Conservation (phyloP, 2,888 invertebrate species). For the Hypselothyrea guttata region DNA sequence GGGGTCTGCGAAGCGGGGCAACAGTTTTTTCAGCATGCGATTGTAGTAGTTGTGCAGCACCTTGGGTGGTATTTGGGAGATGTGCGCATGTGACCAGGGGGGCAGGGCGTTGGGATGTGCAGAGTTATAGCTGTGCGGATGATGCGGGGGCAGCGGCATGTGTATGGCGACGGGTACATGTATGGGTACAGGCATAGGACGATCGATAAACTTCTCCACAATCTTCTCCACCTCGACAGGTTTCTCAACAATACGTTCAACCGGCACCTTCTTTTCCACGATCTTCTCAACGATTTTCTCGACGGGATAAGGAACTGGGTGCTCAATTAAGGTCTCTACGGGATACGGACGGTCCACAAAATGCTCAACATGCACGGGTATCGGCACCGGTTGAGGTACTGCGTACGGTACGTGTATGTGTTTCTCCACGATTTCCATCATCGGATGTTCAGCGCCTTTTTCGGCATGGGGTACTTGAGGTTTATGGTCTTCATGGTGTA, state of each 20-base stretch:
- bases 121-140: slow-evolving; percentile 34
- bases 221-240: slow-evolving; percentile 83
- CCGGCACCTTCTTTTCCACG: slow-evolving; percentile 83
- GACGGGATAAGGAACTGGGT: slow-evolving; percentile 82
- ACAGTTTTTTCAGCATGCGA: slow-evolving; percentile 76
- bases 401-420: slow-evolving; percentile 83
- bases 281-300: slow-evolving; percentile 84
- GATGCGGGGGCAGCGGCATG: slow-evolving; percentile 81
- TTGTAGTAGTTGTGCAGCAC: slow-evolving; percentile 75
- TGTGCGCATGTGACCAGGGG: slow-evolving; percentile 41
- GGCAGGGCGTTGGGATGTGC: slow-evolving; percentile 61
- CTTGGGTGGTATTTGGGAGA: slow-evolving; percentile 71
- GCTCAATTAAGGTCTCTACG: slow-evolving; percentile 82
- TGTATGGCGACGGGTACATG: slow-evolving; percentile 84
- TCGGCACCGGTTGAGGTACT: slow-evolving; percentile 83
- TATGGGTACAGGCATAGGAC: slow-evolving; percentile 81
- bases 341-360: slow-evolving; percentile 84
- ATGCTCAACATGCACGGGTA: slow-evolving; percentile 83
- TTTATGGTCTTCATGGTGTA: neutral
- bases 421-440: slow-evolving; percentile 83
- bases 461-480: slow-evolving; percentile 20
- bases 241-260: slow-evolving; percentile 85
- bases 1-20: too few species aligned
- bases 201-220: slow-evolving; percentile 80
- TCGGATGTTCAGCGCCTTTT: slow-evolving; percentile 83